Evolutionary conservation across 2,113 vertebrate genomes (phyloP).

Genomic region (Numida meleagris): DNA sequence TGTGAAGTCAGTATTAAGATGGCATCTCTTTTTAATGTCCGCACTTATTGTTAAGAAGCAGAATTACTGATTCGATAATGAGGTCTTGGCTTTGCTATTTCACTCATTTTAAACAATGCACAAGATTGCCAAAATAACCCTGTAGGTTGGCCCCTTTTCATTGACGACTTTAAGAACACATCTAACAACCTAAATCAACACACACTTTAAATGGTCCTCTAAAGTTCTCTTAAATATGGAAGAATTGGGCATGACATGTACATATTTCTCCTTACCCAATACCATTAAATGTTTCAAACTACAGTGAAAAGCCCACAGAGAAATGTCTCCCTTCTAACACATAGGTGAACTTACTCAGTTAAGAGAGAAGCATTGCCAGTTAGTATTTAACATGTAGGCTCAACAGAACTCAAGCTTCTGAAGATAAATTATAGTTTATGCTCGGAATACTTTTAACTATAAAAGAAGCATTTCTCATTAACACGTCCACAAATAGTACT

Average conservation of each 20-base stretch:
- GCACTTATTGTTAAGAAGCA: background rate
- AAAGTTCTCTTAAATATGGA: background rate
- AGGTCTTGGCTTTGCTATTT: background rate
- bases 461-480: background rate
- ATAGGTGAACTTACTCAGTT: background rate
- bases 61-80: background rate
- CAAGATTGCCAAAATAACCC: background rate
- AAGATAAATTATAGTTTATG: background rate
- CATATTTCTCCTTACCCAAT: fast-evolving
- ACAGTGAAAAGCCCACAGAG: background rate
- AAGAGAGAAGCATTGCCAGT: background rate
- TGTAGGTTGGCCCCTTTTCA: background rate
- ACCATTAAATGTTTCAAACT: background rate
- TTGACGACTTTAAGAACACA: background rate
- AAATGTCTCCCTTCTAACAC: background rate
- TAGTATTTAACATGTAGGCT: background rate
- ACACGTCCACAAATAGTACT: background rate
- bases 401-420: background rate
- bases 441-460: background rate
- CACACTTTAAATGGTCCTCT: background rate
- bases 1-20: background rate
- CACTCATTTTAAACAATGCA: background rate
- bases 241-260: background rate
- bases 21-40: background rate
- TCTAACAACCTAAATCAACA: background rate